These are phyloP conservation scores for Stomatorhinus ivindoensis DNA, from an alignment of 2,113 vertebrate species.

Conservation along the genomic window DNA sequence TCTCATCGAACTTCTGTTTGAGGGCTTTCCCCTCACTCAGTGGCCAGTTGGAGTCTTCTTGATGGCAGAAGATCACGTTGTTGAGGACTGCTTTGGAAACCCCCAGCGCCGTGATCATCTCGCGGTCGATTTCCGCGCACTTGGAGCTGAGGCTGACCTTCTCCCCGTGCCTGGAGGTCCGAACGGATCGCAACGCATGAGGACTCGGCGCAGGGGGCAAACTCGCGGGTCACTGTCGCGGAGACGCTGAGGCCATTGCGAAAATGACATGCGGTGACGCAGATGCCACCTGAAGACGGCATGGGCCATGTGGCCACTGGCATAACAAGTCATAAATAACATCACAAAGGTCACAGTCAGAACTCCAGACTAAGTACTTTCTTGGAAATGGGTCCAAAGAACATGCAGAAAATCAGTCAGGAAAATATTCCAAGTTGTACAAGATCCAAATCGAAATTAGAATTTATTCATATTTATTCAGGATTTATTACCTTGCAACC, in stretches of 20 bases:
- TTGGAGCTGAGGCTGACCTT: conserved; percentile 87
- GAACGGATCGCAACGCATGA: background rate
- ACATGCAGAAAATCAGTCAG: background rate
- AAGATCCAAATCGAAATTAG: background rate
- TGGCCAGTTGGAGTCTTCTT: conserved; percentile 98
- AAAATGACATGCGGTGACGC: no score
- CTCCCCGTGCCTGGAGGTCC: conserved; percentile 65
- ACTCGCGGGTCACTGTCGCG: background rate
- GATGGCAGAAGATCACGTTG: conserved; percentile 96
- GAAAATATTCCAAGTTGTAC: background rate
- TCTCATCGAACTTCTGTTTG: conserved; percentile 97
- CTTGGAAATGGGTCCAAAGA: background rate
- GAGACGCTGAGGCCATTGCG: background rate
- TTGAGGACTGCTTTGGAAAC: conserved; percentile 90
- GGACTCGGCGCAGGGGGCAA: background rate
- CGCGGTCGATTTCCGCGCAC: conserved; percentile 86
- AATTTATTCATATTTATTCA: background rate
- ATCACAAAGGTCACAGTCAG: background rate
- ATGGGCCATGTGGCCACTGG: background rate
- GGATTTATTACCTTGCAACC: background rate
- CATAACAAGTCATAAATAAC: background rate
- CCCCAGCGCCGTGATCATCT: conserved; percentile 89
- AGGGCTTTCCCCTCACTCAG: conserved; percentile 90
- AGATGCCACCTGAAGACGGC: background rate
- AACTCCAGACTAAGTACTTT: background rate